Evolutionary conservation across 92 coral and sea anemone species (phyloP), one percentile per base, ranked within the genome.

Genomic region (Micromussa lordhowensis): DNA sequence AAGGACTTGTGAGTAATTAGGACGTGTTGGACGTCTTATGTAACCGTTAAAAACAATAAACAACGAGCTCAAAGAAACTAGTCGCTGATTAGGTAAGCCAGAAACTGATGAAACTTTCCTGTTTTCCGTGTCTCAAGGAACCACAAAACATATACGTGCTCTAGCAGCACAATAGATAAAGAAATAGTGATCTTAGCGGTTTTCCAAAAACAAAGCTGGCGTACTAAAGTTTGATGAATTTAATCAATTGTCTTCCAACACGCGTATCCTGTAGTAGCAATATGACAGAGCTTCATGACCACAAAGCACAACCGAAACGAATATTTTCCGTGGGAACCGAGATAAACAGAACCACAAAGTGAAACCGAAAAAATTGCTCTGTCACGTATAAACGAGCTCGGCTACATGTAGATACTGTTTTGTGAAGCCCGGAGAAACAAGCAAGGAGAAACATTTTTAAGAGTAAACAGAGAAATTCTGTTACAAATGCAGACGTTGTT

Each of bases 11-110:
- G 79, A 11, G 57, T 40, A 53, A 11, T 11, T 44, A 51, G 80
- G 35, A 76, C 80, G 15, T n/a, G 70, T 64, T n/a, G 70, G 30
- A 16, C 31, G 16, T 64, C 32, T n/a, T 21, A 59, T 59, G 2
- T 22, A 59, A 9, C 59, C 59, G 19, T 75, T 49, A 5, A 36
- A 36, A 32, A 75, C 79, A 7, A 36, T 21, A 40, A 75, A 75
- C 79, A 36, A 75, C 16, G 31, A 40, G 55, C 30, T 75, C 35
- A 74, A 75, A 75, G 79, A 75, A 75, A 36, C 30, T 75, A 8
- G 5, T 75, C 3, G 79, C 79, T 75, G 28, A 38, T 54, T 74
- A 74, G 55, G 53, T 74, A 36, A 74, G 78, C 78, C 78, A 74
- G 12, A 38, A 74, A 74, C n/a, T 74, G 21, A 36, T 74, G 31